Evolutionary conservation across 2,113 vertebrate genomes (phyloP), one percentile per base, ranked within the genome.

Genomic region (Xenopus borealis): DNA sequence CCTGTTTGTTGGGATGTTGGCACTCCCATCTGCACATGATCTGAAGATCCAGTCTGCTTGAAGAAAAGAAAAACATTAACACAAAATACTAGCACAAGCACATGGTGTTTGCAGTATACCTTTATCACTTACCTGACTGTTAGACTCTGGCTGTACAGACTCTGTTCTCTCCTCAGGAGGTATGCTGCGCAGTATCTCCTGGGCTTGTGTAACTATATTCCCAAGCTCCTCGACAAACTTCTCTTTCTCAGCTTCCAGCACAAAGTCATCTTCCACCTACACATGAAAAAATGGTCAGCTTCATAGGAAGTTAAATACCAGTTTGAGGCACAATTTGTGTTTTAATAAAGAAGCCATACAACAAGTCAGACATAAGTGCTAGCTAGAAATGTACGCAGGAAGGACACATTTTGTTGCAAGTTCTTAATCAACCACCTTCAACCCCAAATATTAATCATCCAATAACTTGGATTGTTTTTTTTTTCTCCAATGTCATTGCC

Each of bases 221-320:
- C 81, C 88, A 75, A 97, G 85, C 69, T 95, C 93, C 70, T 93
- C 94, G 46, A 94, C 89, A 91, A 96, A 96, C 84, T 85, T 95
- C 69, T 93, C 92, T 79, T 94, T 96, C 81, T 96, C 94, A 69
- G 81, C 81, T 80, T 95, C 93, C 64, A 95, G 83, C 50, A 96
- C 92, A 92, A 96, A 96, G 71, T 95, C 91, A 84, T 95, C 93
- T 83, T 96, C 94, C 50, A 96, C 94, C 94, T 95, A 78, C 9
- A 12, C n/a, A 66, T 4, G n/a, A 55, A 3, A 40, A 40, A 9
- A 40, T 7, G 3, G 33, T 40, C 33, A 40, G 33, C 5, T 40
- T 40, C 5, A 40, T 3, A 9, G 33, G 33, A 40, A 40, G 33
- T 40, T 40, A 40, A 40, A 40, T 40, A 40, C 33, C 33, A 40